Conservation (phyloP, 2,113 vertebrate species). For the Cygnus atratus region DNA sequence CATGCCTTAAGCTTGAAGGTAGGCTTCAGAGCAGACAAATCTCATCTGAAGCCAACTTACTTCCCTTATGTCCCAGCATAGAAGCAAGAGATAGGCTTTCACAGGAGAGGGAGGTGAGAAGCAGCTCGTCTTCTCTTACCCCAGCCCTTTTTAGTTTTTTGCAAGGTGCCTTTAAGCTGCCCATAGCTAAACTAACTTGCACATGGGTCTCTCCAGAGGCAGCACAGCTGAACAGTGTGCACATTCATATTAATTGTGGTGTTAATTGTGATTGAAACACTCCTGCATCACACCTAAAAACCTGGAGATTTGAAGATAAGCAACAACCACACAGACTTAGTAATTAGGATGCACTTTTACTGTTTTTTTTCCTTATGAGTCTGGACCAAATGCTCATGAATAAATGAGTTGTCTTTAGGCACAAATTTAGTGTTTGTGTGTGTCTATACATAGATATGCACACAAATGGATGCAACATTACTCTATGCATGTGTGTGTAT, state of each 20-base stretch:
- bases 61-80: not conserved
- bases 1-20: not conserved
- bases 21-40: not conserved
- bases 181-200: not conserved
- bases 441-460: not conserved
- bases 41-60: not conserved
- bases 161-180: not conserved
- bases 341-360: not conserved
- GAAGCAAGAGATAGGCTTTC: not conserved
- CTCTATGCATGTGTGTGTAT: not conserved
- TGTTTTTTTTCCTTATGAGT: not conserved
- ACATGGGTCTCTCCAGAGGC: not conserved
- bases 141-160: not conserved
- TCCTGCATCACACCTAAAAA: not conserved
- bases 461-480: not conserved
- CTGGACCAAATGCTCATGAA: not conserved
- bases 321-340: not conserved
- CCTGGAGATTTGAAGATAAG: not conserved
- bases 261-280: not conserved
- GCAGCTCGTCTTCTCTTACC: not conserved
- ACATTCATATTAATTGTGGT: not conserved
- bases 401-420: not conserved
- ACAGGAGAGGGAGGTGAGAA: not conserved
- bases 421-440: not conserved
- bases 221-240: not conserved